Base-by-base conservation (phyloP, 2,888 invertebrate species). In the Epinotia bilunana region DNA sequence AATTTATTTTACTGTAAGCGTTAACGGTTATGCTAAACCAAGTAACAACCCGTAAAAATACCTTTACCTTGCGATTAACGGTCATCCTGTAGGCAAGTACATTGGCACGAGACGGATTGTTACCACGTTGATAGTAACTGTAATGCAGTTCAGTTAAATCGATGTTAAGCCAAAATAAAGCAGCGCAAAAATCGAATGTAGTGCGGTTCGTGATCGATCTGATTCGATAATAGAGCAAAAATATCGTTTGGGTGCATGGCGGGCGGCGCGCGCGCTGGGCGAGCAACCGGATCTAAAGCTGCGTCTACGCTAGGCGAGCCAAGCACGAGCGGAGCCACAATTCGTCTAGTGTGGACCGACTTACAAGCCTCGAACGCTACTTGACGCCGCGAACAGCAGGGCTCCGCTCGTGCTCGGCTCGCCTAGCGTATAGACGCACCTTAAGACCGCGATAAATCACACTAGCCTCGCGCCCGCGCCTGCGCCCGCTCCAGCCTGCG, bases 261-360 rank as follows among this genome's bases (percentile, higher is more conserved):
- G 80, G 76, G 78, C 70, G 78, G 77, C 77, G 79, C 82, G 82
- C 83, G 86, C 83, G 76, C 78, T 63, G 79, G 77, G 77, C 76
- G 82, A 86, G 85, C 83, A 92, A 91, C 93, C 93, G 93, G 93
- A 93, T 93, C 92, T 91, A 33, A 5, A 33, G 3, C 33, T 3
- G 3, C 33, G 23, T 23, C 2, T 23, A 23, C 23, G 2, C 23
- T 23, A 23, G 23, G 23, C 23, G 23, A 23, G 23, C 23, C 23
- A 2, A 23, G 23, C 23, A 23, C 23, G 23, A 23, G 23, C 23
- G n/a, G n/a, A n/a, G n/a, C n/a, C n/a, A n/a, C n/a, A n/a, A n/a
- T n/a, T n/a, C n/a, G n/a, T n/a, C n/a, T n/a, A n/a, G n/a, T n/a
- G n/a, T n/a, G n/a, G n/a, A n/a, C n/a, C n/a, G n/a, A n/a, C n/a